Percentiles rank a stretch among this genome's conserved stretches.
Evolutionary conservation across 2,113 vertebrate genomes (phyloP).

Genomic region (Eptatretus burgeri): DNA sequence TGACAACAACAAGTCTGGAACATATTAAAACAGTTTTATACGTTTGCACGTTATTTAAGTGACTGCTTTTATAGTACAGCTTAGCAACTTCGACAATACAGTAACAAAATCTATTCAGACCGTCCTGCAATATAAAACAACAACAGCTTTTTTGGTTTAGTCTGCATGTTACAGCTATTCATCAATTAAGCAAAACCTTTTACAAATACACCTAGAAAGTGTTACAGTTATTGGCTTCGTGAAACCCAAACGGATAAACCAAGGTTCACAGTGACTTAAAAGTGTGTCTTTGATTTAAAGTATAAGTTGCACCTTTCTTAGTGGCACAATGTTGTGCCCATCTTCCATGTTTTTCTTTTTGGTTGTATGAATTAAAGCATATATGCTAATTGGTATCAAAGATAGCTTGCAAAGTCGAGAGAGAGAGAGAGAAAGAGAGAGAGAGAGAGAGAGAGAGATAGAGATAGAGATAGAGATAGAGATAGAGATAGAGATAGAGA

Average conservation of each 20-base stretch:
- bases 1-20: constrained; percentile 85
- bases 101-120: constrained; percentile 99
- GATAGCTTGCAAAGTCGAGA: too few relatives aligned
- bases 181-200: constrained; percentile 17
- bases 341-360: too few relatives aligned
- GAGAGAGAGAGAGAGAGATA: too few relatives aligned
- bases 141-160: constrained; percentile 99
- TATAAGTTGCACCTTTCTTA: too few relatives aligned
- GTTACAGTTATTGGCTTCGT: constrained; percentile 22
- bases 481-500: too few relatives aligned
- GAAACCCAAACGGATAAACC: constrained; percentile 15
- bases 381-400: too few relatives aligned
- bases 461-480: too few relatives aligned
- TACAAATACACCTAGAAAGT: constrained; percentile 19
- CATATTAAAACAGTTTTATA: constrained; percentile 73
- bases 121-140: constrained; percentile 99
- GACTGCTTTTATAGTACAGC: constrained; percentile 98
- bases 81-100: constrained; percentile 97
- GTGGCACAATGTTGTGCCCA: too few relatives aligned
- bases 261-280: too few relatives aligned
- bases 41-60: constrained; percentile 47
- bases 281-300: too few relatives aligned
- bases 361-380: too few relatives aligned
- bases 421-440: too few relatives aligned
- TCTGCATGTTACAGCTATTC: constrained; percentile 99